These are phyloP conservation scores for Pteria penguin DNA, from an alignment of 2,888 invertebrate genomes.

Conservation along the genomic window DNA sequence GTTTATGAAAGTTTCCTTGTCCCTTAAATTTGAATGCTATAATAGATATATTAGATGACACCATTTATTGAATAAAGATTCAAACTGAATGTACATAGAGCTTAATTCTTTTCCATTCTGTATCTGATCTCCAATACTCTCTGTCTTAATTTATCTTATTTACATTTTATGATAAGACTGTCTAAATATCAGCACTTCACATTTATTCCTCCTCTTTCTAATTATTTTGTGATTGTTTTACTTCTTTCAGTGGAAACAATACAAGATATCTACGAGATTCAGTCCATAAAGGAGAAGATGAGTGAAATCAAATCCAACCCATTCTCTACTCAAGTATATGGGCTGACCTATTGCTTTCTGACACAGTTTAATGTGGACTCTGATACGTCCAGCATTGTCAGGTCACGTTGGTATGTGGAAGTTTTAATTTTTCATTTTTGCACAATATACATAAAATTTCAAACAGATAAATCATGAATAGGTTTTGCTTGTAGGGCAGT, in stretches of 20 bases:
- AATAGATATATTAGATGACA: too few species aligned
- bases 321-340: constrained; percentile 55
- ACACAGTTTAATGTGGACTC: constrained; percentile 73
- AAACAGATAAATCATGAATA: too few species aligned
- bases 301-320: constrained; percentile 4
- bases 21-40: too few species aligned
- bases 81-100: not conserved
- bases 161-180: too few species aligned
- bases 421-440: too few species aligned
- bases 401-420: constrained; percentile 67
- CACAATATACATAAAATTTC: too few species aligned
- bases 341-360: constrained; percentile 67
- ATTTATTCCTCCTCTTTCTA: too few species aligned
- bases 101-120: not conserved
- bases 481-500: too few species aligned
- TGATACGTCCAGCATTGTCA: constrained; percentile 54
- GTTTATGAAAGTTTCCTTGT: too few species aligned
- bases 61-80: too few species aligned
- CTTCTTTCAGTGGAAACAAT: constrained; percentile 37
- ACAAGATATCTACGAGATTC: constrained; percentile 27
- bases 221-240: not conserved
- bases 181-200: too few species aligned
- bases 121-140: not conserved
- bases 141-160: too few species aligned
- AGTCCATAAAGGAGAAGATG: constrained; percentile 19